Conservation (phyloP, 2,113 vertebrate genomes). For the Mastomys coucha region DNA sequence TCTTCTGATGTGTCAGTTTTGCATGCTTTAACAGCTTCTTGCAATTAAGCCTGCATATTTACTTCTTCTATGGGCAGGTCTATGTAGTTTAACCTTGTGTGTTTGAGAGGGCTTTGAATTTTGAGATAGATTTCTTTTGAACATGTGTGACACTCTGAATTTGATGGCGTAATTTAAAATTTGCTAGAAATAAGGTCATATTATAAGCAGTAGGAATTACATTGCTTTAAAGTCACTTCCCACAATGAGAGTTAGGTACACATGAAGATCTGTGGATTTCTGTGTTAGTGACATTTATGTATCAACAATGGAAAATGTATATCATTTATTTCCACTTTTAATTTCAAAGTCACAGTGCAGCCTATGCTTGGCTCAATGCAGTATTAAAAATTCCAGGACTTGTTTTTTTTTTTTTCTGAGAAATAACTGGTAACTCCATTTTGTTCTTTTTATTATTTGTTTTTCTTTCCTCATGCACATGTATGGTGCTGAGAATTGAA, state of each 20-base stretch:
- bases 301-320: neutral
- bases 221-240: neutral
- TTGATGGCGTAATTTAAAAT: conserved; percentile 15
- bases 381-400: neutral
- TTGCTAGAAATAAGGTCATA: neutral
- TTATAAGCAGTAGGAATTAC: neutral
- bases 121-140: neutral
- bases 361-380: neutral
- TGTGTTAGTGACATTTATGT: neutral
- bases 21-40: neutral
- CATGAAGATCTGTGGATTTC: neutral
- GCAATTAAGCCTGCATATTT: neutral
- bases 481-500: neutral
- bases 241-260: neutral
- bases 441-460: neutral
- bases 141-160: neutral
- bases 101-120: neutral
- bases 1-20: neutral
- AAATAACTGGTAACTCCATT: neutral
- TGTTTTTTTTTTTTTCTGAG: neutral
- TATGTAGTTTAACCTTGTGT: neutral
- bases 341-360: neutral
- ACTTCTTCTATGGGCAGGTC: neutral
- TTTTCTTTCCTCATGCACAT: neutral
- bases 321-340: neutral